Percentiles rank a stretch among this genome's conserved stretches.
These are phyloP conservation scores for Propithecus coquereli DNA, from an alignment of 2,113 vertebrate species.

Conservation along the genomic window DNA sequence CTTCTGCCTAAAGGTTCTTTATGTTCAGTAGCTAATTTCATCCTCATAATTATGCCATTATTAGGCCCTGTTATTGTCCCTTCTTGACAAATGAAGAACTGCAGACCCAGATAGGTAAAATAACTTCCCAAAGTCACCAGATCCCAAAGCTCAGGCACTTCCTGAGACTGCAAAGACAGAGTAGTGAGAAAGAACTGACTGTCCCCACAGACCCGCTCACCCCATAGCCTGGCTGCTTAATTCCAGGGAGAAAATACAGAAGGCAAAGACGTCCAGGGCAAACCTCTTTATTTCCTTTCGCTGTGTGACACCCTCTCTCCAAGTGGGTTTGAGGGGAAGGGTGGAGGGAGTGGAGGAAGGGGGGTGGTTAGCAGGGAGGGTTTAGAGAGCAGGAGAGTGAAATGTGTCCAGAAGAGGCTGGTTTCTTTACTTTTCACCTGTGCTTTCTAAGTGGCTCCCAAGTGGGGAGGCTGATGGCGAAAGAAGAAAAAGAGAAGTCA, in stretches of 20 bases:
- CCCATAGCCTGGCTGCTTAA: neutral
- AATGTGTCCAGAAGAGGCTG: accelerated
- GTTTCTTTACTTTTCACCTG: neutral
- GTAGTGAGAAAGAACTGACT: neutral
- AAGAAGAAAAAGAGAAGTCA: neutral
- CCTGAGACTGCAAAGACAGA: neutral
- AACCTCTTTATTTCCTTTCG: neutral
- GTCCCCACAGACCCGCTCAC: accelerated
- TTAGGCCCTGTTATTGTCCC: neutral
- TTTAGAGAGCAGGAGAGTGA: neutral
- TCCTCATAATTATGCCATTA: neutral
- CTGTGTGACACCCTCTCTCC: neutral
- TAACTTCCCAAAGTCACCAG: neutral
- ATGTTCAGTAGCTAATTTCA: no score
- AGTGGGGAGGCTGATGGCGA: neutral
- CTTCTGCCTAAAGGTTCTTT: neutral
- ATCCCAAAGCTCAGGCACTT: neutral
- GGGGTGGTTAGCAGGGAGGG: neutral
- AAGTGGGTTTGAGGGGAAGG: neutral
- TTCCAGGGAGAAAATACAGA: neutral
- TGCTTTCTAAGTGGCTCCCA: neutral
- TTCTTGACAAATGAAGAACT: neutral
- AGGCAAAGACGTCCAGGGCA: neutral
- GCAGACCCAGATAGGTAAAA: neutral
- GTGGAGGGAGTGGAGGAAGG: neutral